Percentiles rank a stretch among this genome's conserved stretches.
phyloP scores from a whole-genome alignment of 2,797 vertebrate species.

The Echiichthys vipera region DNA sequence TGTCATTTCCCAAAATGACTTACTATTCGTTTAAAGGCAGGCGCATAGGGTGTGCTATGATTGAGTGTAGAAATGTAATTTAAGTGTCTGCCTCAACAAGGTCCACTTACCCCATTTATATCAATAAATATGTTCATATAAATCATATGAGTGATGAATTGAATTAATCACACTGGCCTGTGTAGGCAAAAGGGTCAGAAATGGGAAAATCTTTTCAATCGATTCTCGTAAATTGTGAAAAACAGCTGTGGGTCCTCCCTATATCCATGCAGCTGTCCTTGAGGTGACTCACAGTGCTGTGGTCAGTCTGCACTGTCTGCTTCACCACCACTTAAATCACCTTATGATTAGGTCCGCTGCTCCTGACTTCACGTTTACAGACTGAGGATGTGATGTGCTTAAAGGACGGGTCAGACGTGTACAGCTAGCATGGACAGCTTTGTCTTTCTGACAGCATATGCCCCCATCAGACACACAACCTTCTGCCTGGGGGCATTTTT shows the following conservation, averaged over 20 bases:
- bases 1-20: background rate
- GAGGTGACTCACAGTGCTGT: slow-evolving; percentile 4
- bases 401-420: background rate
- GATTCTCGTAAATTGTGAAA: background rate
- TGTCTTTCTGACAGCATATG: background rate
- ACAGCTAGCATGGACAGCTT: background rate
- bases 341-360: background rate
- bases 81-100: background rate
- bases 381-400: slow-evolving; percentile 3
- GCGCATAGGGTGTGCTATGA: background rate
- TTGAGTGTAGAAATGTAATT: background rate
- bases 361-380: background rate
- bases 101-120: background rate
- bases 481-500: no score
- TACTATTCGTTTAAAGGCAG: background rate
- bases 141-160: background rate
- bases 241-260: slow-evolving; percentile 12
- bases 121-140: background rate
- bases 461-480: background rate
- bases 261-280: slow-evolving; percentile 5
- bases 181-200: background rate
- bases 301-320: slow-evolving; percentile 5
- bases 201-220: slow-evolving; percentile 15
- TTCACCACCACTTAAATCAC: slow-evolving; percentile 16
- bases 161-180: background rate